A percentile compares a stretch with the other conserved stretches of the same genome.
Conservation (phyloP, 2,797 vertebrate species). For the Acrocephalus scirpaceus region DNA sequence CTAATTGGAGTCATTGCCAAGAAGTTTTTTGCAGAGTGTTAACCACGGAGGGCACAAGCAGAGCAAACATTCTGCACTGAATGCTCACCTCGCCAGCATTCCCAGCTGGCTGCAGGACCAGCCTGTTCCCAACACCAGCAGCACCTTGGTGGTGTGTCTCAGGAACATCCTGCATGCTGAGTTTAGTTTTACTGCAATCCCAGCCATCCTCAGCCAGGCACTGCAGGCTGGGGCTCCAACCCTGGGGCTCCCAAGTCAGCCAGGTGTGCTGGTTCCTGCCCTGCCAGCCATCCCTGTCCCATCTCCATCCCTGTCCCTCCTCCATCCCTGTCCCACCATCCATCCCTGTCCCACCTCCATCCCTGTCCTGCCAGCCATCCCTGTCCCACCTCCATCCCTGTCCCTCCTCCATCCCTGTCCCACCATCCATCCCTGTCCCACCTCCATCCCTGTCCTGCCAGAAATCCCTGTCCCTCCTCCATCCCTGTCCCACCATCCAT, state of each 20-base stretch:
- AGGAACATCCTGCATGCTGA: rapidly evolving
- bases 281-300: background rate
- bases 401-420: background rate
- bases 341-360: background rate
- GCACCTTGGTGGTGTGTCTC: background rate
- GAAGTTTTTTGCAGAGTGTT: background rate
- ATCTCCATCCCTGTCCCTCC: background rate
- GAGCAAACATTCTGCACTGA: background rate
- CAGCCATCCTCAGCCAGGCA: background rate
- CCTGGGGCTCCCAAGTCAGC: background rate
- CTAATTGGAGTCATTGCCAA: conserved; percentile 48
- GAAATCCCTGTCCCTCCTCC: background rate
- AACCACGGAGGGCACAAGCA: background rate
- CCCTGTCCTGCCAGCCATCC: background rate
- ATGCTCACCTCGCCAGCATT: rapidly evolving
- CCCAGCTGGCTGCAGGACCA: background rate
- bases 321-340: background rate
- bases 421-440: too few relatives aligned
- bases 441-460: background rate
- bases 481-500: background rate
- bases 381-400: too few relatives aligned
- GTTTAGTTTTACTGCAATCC: background rate
- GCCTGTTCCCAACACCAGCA: background rate
- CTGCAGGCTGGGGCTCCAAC: background rate
- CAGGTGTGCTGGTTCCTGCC: background rate